These are phyloP conservation scores for Planococcus citri DNA, from an alignment of 1,140 invertebrate genomes.

Conservation along the genomic window DNA sequence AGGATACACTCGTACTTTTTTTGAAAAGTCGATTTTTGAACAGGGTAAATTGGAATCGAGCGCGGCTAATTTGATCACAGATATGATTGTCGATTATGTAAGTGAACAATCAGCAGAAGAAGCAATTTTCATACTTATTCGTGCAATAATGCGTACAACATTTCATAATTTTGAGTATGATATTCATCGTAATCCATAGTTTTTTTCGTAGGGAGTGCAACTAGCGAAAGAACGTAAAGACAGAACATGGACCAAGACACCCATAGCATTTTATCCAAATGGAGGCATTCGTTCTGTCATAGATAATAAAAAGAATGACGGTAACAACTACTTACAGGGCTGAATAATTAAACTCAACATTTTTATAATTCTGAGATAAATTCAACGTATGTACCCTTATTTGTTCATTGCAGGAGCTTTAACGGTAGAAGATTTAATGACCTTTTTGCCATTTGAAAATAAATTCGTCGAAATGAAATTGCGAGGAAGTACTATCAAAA, in stretches of 20 bases:
- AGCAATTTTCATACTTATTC: too few species aligned
- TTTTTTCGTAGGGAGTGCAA: background rate
- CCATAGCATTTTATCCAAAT: background rate
- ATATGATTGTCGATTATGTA: conserved; percentile 50
- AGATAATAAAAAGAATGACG: background rate
- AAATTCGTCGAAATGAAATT: conserved; percentile 37
- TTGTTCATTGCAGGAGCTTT: too few species aligned
- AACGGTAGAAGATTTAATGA: conserved; percentile 41
- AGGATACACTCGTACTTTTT: conserved; percentile 51
- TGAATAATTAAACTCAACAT: too few species aligned
- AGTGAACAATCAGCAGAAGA: too few species aligned
- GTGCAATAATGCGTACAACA: too few species aligned
- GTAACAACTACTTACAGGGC: background rate
- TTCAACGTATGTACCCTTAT: too few species aligned
- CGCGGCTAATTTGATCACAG: conserved; percentile 67
- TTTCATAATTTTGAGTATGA: too few species aligned
- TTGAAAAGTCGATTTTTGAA: conserved; percentile 58
- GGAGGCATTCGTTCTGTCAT: background rate
- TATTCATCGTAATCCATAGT: too few species aligned
- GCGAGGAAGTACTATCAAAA: conserved; percentile 32
- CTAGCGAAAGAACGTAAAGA: background rate
- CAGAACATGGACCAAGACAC: background rate
- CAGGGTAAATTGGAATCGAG: conserved; percentile 54
- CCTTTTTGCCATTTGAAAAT: conserved; percentile 46
- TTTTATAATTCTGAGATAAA: too few species aligned